Base-by-base conservation (phyloP, 2,888 invertebrate genomes). In the Caenorhabditis sp. region DNA sequence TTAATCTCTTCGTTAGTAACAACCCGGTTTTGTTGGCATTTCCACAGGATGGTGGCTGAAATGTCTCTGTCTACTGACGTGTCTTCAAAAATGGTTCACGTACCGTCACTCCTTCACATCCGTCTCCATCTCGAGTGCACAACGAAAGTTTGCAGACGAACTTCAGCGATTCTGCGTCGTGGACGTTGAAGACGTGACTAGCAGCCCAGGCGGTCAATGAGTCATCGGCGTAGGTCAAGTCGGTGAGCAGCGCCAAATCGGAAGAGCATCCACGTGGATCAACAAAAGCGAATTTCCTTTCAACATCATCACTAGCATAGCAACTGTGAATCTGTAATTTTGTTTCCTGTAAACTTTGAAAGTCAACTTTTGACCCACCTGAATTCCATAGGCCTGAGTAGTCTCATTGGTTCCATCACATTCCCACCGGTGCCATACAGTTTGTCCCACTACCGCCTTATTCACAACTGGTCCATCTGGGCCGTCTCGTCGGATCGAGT, bases 391-490 rank as follows among this genome's bases (percentile, higher is more conserved):
- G 31, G 86, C 91, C 44, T 85, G 72, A 38, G 84, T 88, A 0
- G 88, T 86, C 61, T 87, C 90, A 54, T 89, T 88, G 8, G 86
- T 84, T 47, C 89, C 90, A 26, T 90, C 88, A 64, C 91, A 91
- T 58, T 91, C 91, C 91, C 91, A 91, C 69, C 90, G 77, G 77
- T 91, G 91, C 80, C 86, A 91, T n/a, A 91, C 86, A 8, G 87
- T 87, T 61, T 91, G 89, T 56, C 91, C 91, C 12, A 91, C 88
- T 6, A 82, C 77, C 0, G 90, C 91, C 44, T 84, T 86, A 47
- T 80, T 77, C 10, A 91, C 79, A 54, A 90, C 73, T 8, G 87
- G 85, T 8, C 91, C 91, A 28, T 91, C 85, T 8, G 88, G 89
- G 3, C 87, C 82, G 44, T 91, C 89, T 35, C 79, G 76, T n/a